Evolutionary conservation across 1,140 invertebrate species (phyloP).

Genomic region (Drosophila equinoxialis): DNA sequence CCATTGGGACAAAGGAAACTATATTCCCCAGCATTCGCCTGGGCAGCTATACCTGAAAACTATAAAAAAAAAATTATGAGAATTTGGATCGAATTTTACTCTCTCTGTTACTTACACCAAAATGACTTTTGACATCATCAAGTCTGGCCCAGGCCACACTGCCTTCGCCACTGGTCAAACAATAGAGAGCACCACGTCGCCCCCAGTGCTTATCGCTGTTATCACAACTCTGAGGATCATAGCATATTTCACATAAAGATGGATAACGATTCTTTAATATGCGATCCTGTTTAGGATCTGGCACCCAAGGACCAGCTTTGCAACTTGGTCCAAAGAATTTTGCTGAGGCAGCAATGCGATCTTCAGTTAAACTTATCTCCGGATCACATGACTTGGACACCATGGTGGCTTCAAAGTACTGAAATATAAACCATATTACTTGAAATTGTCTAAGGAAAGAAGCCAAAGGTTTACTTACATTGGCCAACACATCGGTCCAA

Average conservation of each 20-base stretch:
- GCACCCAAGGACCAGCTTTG: constrained; percentile 91
- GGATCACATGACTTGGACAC: constrained; percentile 87
- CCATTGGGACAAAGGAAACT: constrained; percentile 93
- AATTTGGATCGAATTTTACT: not conserved
- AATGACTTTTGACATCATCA: constrained; percentile 86
- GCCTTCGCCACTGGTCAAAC: constrained; percentile 89
- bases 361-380: constrained; percentile 87
- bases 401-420: constrained; percentile 90
- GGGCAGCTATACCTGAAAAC: constrained; percentile 70
- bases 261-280: constrained; percentile 88
- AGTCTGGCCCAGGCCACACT: constrained; percentile 92
- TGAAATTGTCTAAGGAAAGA: not conserved
- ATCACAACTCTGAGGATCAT: constrained; percentile 86
- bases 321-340: constrained; percentile 90
- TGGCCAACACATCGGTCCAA: constrained; percentile 87
- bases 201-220: constrained; percentile 91
- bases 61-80: constrained; percentile 18
- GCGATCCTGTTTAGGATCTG: constrained; percentile 86
- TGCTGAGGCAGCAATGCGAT: constrained; percentile 87
- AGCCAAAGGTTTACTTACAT: constrained; percentile 83
- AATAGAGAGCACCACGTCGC: constrained; percentile 89
- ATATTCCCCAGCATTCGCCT: constrained; percentile 84
- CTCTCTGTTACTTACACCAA: constrained; percentile 84
- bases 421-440: not conserved
- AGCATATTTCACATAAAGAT: constrained; percentile 89